Base-by-base conservation (phyloP, 2,797 vertebrate species). In the Anas bernieri region DNA sequence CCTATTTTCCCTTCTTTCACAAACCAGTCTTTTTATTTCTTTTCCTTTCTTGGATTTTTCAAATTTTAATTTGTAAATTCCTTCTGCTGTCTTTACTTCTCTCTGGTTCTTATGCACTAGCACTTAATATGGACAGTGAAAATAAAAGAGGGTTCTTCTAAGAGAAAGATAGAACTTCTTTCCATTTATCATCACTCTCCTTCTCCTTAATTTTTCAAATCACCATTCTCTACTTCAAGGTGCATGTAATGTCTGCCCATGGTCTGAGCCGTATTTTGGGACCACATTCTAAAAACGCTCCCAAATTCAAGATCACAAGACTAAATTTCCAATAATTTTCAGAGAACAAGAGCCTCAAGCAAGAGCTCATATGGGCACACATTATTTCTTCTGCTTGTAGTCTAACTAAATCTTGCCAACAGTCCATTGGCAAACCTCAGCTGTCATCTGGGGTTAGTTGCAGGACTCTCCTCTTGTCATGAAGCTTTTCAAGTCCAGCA, bases 301-400 rank as follows among this genome's bases (percentile, higher is more conserved):
- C 1, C 0, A 9, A 61, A 85, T 83, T 84, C 26, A 75, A 91
- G 75, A 83, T 80, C 82, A 75, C 31, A 15, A 48, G 43, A 9
- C 43, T 43, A 43, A 87, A 86, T 43, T 83, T 88, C 35, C 85
- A 83, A 10, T 14, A 39, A 11, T 79, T 90, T 91, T 82, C 48
- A 80, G 48, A 67, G 45, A 17, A 3, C 0, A 2, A 50, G 28
- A 69, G 30, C 66, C 58, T 83, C 67, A 88, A 90, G 90, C 78
- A 88, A 91, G 67, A 80, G 63, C 70, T 93, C 64, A 85, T 77
- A 80, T 46, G 86, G 86, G 80, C 68, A 80, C 54, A 66, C 52
- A 83, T 86, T 89, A 43, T 86, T 90, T 88, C 62, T 94, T 92
- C 72, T 80, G 78, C 64, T 82, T 82, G 46, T 43, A 70, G 31